Base-by-base conservation (phyloP, 1,140 invertebrate species). In the Calliphora vicina region DNA sequence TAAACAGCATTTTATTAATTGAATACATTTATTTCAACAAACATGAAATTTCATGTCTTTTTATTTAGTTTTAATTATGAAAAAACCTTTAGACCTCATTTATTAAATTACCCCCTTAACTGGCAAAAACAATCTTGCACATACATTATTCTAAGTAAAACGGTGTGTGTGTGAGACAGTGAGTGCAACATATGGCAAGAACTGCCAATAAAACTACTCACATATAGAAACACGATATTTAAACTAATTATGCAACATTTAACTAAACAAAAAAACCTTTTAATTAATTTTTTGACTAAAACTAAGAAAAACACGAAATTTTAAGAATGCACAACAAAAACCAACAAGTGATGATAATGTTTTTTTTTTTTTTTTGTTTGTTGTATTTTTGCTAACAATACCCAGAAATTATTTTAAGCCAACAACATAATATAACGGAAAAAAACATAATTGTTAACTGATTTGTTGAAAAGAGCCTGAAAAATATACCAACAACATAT, bases 241-340 rank as follows among this genome's bases (percentile, higher is more conserved):
- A 20, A 67, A 67, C 61, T 67, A 67, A 67, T 67, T 67, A 67
- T 67, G 61, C 61, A 67, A 67, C 61, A 67, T 67, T 67, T 67
- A 67, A 9, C 61, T 67, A 67, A 67, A 67, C 9, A 5, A 57
- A 57, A 57, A 67, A 23, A 67, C 1, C 61, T 25, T 67, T 67
- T 23, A 25, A 67, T 25, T 67, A 25, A 67, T 25, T 67, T 35
- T 67, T 17, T 67, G 61, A 6, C 23, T 57, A 23, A 67, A 67
- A 2, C 9, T 67, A 23, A 67, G n/a, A 67, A 67, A 23, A 67
- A 67, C 61, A 67, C 61, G 61, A 67, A 35, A 67, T 67, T 67
- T 67, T 25, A 25, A 67, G 61, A 67, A 67, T 67, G n/a, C 5
- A 35, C 1, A 67, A 23, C n/a, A 23, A 67, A n/a, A 20, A 67